Evolutionary conservation across 2,888 invertebrate species (phyloP).

Genomic region (Parthenolecanium corni): DNA sequence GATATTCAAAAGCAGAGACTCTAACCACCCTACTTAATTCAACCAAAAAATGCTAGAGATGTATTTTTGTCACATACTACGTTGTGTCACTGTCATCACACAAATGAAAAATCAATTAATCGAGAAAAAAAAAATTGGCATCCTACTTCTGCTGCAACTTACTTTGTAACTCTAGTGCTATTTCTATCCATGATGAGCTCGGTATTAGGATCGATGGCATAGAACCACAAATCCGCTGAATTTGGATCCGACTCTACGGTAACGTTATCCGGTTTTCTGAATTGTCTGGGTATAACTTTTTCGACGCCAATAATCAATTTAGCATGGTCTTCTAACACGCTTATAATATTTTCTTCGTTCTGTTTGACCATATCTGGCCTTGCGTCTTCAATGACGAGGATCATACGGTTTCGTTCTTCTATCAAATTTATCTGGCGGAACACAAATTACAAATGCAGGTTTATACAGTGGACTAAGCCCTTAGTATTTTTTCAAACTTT

Average conservation of each 20-base stretch:
- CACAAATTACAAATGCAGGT: not conserved
- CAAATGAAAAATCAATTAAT: not conserved
- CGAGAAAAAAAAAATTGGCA: not conserved
- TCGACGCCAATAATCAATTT: slow-evolving; percentile 70
- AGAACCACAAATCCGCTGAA: slow-evolving; percentile 80
- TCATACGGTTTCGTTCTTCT: slow-evolving; percentile 60
- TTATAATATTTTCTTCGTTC: slow-evolving; percentile 46
- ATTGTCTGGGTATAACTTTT: slow-evolving; percentile 65
- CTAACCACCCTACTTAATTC: too few species aligned
- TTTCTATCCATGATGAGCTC: slow-evolving; percentile 63
- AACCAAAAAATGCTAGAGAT: too few species aligned
- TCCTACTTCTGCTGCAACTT: slow-evolving; percentile 31
- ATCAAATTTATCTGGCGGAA: slow-evolving; percentile 58
- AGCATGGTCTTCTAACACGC: slow-evolving; percentile 57
- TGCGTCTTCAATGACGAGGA: slow-evolving; percentile 62
- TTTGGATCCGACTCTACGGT: slow-evolving; percentile 56
- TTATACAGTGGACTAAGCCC: too few species aligned
- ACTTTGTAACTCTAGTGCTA: slow-evolving; percentile 57
- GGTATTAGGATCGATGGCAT: slow-evolving; percentile 65
- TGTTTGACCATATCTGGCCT: slow-evolving; percentile 56
- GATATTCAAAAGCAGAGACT: too few species aligned
- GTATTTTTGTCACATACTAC: too few species aligned
- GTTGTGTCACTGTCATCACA: too few species aligned
- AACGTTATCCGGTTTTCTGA: slow-evolving; percentile 54
- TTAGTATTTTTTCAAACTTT: too few species aligned